Percentiles rank a stretch among this genome's conserved stretches.
phyloP scores from a whole-genome alignment of 2,797 vertebrate genomes.

The Enteromius thamalakanensis region DNA sequence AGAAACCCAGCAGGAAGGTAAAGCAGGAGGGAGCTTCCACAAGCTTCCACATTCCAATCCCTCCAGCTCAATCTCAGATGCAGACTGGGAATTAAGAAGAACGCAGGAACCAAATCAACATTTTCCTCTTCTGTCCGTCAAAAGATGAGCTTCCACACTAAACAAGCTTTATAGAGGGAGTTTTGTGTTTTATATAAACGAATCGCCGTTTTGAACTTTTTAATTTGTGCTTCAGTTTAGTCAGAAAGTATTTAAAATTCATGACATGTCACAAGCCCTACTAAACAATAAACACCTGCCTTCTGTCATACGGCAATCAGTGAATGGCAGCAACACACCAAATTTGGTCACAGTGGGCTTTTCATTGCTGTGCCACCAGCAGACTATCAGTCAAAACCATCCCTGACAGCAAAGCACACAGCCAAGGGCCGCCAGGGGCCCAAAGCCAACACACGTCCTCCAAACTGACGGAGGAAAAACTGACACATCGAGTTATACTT shows the following conservation, averaged over 20 bases:
- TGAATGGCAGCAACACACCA: not conserved
- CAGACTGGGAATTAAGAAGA: constrained; percentile 31
- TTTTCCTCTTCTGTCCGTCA: constrained; percentile 2
- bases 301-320: not conserved
- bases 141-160: constrained; percentile 15
- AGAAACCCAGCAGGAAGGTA: not conserved
- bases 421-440: not conserved
- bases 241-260: not conserved
- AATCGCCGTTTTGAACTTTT: not conserved
- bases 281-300: constrained; percentile 1
- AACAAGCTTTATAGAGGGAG: constrained; percentile 16
- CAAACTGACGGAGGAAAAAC: not conserved
- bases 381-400: constrained; percentile 19
- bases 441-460: not conserved
- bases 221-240: not conserved
- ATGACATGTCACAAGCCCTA: not conserved
- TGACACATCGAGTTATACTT: not conserved
- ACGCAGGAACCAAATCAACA: constrained; percentile 24
- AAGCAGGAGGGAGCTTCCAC: constrained; percentile 2
- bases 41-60: not conserved
- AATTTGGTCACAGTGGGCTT: constrained; percentile 3
- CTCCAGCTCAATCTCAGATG: not conserved
- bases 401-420: not conserved
- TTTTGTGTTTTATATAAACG: constrained; percentile 4
- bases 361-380: constrained; percentile 6